These are phyloP conservation scores for Laterallus jamaicensis DNA, from an alignment of 2,113 vertebrate genomes.

Conservation along the genomic window DNA sequence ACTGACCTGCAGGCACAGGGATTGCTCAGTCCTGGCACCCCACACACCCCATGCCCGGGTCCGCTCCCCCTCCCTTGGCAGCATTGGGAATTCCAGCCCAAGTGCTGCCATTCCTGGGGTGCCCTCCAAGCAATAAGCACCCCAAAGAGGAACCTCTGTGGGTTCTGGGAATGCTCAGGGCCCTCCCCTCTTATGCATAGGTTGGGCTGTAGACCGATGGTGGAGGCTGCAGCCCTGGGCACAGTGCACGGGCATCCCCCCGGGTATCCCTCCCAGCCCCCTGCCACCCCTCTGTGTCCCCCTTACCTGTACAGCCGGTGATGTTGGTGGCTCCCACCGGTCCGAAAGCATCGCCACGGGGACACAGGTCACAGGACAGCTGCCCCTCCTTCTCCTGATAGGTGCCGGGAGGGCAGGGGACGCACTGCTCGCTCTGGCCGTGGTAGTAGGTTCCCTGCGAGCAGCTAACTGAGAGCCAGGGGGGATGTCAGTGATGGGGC, in stretches of 20 bases:
- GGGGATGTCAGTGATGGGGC: conserved; percentile 55
- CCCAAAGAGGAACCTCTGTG: not conserved
- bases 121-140: not conserved
- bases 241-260: not conserved
- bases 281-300: accelerated
- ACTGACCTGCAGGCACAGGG: conserved; percentile 83
- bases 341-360: conserved; percentile 91
- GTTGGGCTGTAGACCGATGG: not conserved
- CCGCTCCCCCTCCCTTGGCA: not conserved
- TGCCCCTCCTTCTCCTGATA: conserved; percentile 98
- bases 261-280: accelerated
- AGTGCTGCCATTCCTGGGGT: not conserved
- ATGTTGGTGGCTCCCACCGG: conserved; percentile 89
- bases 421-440: conserved; percentile 92
- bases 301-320: conserved; percentile 90
- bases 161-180: not conserved
- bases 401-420: conserved; percentile 91
- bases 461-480: conserved; percentile 94
- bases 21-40: not conserved
- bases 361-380: conserved; percentile 96
- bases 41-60: not conserved
- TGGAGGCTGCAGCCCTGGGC: not conserved
- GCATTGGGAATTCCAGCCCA: not conserved
- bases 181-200: not conserved
- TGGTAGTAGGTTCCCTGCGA: conserved; percentile 94